phyloP scores from a whole-genome alignment of 1,140 invertebrate genomes.

The Ephestia elutella region DNA sequence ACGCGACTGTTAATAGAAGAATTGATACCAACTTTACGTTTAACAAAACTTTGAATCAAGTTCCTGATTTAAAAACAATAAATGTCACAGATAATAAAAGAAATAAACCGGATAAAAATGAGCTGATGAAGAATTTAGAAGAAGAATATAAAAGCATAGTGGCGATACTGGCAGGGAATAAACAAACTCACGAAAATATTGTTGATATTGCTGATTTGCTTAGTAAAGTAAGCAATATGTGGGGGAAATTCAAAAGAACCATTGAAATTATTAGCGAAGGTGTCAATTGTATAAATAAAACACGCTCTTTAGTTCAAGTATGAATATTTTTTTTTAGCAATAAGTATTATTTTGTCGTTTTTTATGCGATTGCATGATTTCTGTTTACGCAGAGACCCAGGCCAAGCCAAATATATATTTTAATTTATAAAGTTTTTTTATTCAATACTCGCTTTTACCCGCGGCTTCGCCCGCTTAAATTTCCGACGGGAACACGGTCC shows the following conservation, averaged over 20 bases:
- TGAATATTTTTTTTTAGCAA: too few species aligned
- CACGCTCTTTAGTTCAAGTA: too few species aligned
- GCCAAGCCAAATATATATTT: too few species aligned
- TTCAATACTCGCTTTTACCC: too few species aligned
- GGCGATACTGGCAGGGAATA: neutral
- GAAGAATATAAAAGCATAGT: neutral
- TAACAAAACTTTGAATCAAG: neutral
- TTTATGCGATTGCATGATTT: too few species aligned
- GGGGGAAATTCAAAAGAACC: neutral
- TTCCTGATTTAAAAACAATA: neutral
- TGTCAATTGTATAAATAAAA: too few species aligned
- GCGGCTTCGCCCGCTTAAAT: too few species aligned
- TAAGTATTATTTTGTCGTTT: too few species aligned
- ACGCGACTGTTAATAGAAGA: neutral
- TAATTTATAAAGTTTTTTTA: too few species aligned
- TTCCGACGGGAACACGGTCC: too few species aligned
- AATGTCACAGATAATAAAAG: neutral
- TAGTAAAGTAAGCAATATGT: neutral
- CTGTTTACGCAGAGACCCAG: too few species aligned
- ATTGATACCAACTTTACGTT: neutral
- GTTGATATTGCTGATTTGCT: neutral
- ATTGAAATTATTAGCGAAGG: neutral
- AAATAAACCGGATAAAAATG: neutral
- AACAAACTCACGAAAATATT: neutral
- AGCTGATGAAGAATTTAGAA: neutral